Evolutionary conservation across 2,113 vertebrate genomes (phyloP).

Genomic region (Bubo blakistoni): DNA sequence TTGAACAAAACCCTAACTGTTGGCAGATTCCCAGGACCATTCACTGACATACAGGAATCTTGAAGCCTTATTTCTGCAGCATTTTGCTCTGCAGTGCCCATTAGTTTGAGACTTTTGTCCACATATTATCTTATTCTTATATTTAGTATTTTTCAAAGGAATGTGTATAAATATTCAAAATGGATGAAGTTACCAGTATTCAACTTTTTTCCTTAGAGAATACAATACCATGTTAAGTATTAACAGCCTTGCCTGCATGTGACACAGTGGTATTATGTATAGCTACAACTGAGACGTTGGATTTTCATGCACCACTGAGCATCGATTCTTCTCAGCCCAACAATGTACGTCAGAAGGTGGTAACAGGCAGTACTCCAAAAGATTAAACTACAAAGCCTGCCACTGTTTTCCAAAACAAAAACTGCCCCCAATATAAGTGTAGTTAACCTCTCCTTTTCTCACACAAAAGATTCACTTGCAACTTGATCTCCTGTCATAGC

Average conservation of each 20-base stretch:
- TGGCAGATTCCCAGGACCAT: neutral
- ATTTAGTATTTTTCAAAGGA: neutral
- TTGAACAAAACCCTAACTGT: neutral
- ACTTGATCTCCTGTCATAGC: neutral
- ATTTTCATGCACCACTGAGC: neutral
- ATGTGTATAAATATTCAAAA: neutral
- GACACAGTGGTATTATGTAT: neutral
- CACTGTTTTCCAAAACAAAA: slow-evolving; percentile 3
- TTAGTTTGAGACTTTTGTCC: neutral
- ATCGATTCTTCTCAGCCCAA: slow-evolving; percentile 9
- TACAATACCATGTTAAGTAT: neutral
- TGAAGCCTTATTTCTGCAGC: neutral
- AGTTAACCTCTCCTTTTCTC: slow-evolving; percentile 22
- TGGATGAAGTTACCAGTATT: neutral
- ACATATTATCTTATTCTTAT: neutral
- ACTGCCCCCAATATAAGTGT: neutral
- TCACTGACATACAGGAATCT: neutral
- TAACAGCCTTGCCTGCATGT: neutral
- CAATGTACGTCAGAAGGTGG: neutral
- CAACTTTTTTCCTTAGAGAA: neutral
- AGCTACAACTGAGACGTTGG: neutral
- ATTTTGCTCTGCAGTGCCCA: neutral
- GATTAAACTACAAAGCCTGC: slow-evolving; percentile 38
- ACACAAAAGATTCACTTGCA: neutral
- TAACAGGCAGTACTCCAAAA: slow-evolving; percentile 7